Base-by-base conservation (phyloP, 2,113 vertebrate genomes). In the Boulengeromyrus knoepffleri region DNA sequence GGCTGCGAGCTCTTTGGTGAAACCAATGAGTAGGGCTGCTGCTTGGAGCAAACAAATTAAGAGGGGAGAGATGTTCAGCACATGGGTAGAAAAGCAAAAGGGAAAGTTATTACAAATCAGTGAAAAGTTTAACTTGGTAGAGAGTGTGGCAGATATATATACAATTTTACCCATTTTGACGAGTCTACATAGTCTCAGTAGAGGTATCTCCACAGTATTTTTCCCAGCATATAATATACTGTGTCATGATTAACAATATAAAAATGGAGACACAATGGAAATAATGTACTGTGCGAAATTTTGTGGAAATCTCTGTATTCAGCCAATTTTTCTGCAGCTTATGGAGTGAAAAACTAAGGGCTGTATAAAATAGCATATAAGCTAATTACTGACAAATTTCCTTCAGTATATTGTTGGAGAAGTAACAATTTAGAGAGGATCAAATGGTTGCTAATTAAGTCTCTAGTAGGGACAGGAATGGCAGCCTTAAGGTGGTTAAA, bases 1-100 rank as follows among this genome's bases (percentile, higher is more conserved):
- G 97, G 97, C 92, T 96, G 97, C 5, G 97, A 99, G 77, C 95
- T 97, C 89, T 97, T 98, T 90, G 99, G 97, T 36, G 98, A 99
- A 95, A 97, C 97, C 15, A 98, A 99, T 93, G 98, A 98, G 94
- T 98, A 99, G 0, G 98, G 99, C 95, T 97, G 97, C 91, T 99
- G 97, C 97, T 99, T 98, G 96, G 96, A 91, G 92, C 88, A 93
- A 66, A 88, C 70, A 77, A 58, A 42, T 12, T 36, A 27, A 50
- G 53, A 50, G 66, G 31, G 50, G 49, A 42, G 53, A 88, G 66
- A 80, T 58, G 80, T 62, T 56, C 84, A 3, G 24, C 27, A 5
- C 39, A 52, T 27, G 46, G 90, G 88, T 77, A n/a, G 77, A 31
- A 74, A 27, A 58, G 77, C 1, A 42, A n/a, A 45, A 36, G 27